Conservation (phyloP, 92 coral and sea anemone species). For the Heteractis magnifica region DNA sequence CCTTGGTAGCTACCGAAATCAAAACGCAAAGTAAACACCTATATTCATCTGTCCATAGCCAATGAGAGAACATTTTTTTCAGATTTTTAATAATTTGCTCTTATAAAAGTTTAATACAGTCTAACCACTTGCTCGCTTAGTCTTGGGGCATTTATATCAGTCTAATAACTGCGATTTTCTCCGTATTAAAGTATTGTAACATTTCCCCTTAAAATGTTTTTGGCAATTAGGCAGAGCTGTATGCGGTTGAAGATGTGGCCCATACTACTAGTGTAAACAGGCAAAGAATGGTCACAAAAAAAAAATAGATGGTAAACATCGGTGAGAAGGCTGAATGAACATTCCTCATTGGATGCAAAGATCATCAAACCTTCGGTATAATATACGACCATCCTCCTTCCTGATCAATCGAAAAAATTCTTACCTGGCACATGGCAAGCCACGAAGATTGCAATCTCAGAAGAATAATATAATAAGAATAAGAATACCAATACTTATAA, state of each 20-base stretch:
- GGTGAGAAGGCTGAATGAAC: not conserved
- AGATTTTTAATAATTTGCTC: conserved; percentile 75
- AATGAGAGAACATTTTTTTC: conserved; percentile 73
- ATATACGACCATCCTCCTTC: conserved; percentile 9
- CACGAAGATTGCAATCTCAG: conserved; percentile 21
- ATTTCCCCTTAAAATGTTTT: not conserved
- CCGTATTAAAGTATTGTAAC: conserved; percentile 2
- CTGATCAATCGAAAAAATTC: not conserved
- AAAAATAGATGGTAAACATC: conserved; percentile 9
- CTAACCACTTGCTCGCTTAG: conserved; percentile 24
- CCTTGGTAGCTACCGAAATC: conserved; percentile 19
- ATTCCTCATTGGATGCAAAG: not conserved
- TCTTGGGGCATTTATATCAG: conserved; percentile 7
- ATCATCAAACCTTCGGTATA: not conserved
- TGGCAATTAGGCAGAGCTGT: conserved; percentile 15
- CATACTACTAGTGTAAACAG: conserved; percentile 17
- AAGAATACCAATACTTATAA: conserved; percentile 24
- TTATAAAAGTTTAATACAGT: conserved; percentile 81
- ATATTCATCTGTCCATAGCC: conserved; percentile 51
- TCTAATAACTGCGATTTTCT: conserved; percentile 33
- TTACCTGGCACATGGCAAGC: not conserved
- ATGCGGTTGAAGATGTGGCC: conserved; percentile 16
- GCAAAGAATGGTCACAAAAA: conserved; percentile 1
- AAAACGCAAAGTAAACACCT: conserved; percentile 52
- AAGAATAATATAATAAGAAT: conserved; percentile 28